A percentile compares a stretch with the other conserved stretches of the same genome.
These are phyloP conservation scores for Drosophila asahinai DNA, from an alignment of 1,140 invertebrate species.

Conservation along the genomic window DNA sequence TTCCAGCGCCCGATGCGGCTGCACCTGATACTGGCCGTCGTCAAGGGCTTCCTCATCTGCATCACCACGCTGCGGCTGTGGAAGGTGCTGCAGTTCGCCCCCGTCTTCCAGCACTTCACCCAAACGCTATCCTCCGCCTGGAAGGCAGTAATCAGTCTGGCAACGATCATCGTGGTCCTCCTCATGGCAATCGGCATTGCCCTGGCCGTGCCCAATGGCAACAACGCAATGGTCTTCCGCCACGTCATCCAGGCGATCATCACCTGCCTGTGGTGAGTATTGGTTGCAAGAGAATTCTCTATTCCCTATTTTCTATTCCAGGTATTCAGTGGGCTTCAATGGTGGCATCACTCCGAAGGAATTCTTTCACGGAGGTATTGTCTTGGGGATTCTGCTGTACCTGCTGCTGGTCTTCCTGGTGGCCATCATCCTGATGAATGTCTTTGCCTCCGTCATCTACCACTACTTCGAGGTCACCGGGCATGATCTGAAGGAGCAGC, in stretches of 20 bases:
- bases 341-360: conserved; percentile 13
- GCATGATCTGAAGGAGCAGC: conserved; percentile 1
- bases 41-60: conserved; percentile 57
- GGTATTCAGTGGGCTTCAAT: conserved; percentile 58
- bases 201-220: conserved; percentile 64
- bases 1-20: conserved; percentile 35
- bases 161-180: conserved; percentile 43
- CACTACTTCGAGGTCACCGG: conserved; percentile 43
- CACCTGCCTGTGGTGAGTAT: conserved; percentile 48
- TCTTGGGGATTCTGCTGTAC: conserved; percentile 56
- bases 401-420: conserved; percentile 49
- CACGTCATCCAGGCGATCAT: conserved; percentile 32
- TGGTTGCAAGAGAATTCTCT: neutral
- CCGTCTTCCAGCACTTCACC: conserved; percentile 65
- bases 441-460: conserved; percentile 64
- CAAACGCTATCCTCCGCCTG: conserved; percentile 56
- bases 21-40: neutral
- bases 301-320: neutral
- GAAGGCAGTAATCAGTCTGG: conserved; percentile 42
- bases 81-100: conserved; percentile 75
- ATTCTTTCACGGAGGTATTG: conserved; percentile 47
- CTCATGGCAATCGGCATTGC: conserved; percentile 54
- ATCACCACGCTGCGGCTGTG: conserved; percentile 72
- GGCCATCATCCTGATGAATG: conserved; percentile 61
- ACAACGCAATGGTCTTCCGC: conserved; percentile 39